A percentile compares a stretch with the other conserved stretches of the same genome.
Conservation (phyloP, 2,888 invertebrate species). For the Linnaemya tessellans region DNA sequence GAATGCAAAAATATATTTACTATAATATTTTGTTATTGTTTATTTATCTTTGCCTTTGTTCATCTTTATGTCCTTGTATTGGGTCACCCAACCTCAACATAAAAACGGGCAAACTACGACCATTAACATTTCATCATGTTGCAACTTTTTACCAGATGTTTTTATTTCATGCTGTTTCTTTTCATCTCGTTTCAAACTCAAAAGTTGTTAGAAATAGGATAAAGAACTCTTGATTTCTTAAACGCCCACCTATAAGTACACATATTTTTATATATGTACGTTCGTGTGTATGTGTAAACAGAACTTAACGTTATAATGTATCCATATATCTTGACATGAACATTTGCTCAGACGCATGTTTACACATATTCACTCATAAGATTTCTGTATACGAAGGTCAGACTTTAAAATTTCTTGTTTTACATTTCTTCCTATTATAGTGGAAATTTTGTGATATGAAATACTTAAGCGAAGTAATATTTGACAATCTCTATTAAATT, state of each 20-base stretch:
- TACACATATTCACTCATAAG: not conserved
- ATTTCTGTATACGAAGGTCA: not conserved
- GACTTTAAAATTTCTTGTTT: not conserved
- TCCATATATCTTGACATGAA: not conserved
- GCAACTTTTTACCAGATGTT: constrained; percentile 10
- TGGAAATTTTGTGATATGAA: no score
- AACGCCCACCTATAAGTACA: constrained; percentile 44
- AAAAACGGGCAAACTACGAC: constrained; percentile 25
- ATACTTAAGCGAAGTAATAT: no score
- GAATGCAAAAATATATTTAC: constrained; percentile 8
- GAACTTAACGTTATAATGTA: constrained; percentile 19
- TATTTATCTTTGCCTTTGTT: constrained; percentile 9
- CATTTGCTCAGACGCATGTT: constrained; percentile 6
- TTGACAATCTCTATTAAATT: no score
- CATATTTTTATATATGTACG: not conserved
- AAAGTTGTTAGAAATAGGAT: constrained; percentile 7
- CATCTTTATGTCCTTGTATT: constrained; percentile 72
- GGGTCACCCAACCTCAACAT: constrained; percentile 67
- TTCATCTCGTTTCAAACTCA: constrained; percentile 31
- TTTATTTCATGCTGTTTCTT: constrained; percentile 23
- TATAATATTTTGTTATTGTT: constrained; percentile 22
- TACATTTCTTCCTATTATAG: no score
- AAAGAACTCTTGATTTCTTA: constrained; percentile 39
- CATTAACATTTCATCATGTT: constrained; percentile 32
- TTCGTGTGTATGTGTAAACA: not conserved